Percentiles rank a stretch among this genome's conserved stretches.
phyloP scores from a whole-genome alignment of 2,113 vertebrate species.

The Ancistrus triradiatus region DNA sequence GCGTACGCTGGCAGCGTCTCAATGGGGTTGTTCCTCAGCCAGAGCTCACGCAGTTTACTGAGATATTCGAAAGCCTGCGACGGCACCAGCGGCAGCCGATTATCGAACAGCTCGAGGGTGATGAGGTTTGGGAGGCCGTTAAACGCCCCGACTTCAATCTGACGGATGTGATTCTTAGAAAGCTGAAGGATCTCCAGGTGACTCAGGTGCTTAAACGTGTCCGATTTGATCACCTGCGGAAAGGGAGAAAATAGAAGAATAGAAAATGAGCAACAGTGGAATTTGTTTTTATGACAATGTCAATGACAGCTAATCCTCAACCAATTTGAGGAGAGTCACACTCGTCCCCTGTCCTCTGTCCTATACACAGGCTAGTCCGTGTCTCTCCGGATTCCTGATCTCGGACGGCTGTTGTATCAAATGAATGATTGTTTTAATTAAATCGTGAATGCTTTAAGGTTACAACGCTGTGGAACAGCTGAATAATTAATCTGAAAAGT shows the following conservation, averaged over 20 bases:
- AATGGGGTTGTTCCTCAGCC: slow-evolving; percentile 94
- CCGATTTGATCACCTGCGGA: slow-evolving; percentile 83
- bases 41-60: slow-evolving; percentile 91
- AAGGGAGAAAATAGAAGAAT: slow-evolving; percentile 37
- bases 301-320: too few species aligned
- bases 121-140: slow-evolving; percentile 95
- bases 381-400: too few species aligned
- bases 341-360: too few species aligned
- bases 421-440: too few species aligned
- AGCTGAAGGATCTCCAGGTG: slow-evolving; percentile 97
- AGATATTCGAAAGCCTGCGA: slow-evolving; percentile 96
- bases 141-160: slow-evolving; percentile 95
- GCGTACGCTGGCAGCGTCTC: slow-evolving; percentile 92
- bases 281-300: too few species aligned
- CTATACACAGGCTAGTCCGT: too few species aligned
- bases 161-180: slow-evolving; percentile 89
- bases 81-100: slow-evolving; percentile 88
- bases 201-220: slow-evolving; percentile 92
- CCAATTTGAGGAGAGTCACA: too few species aligned
- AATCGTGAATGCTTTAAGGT: too few species aligned
- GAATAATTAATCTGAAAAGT: too few species aligned
- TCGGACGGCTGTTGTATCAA: too few species aligned
- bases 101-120: slow-evolving; percentile 95
- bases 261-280: background rate
- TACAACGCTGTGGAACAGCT: too few species aligned